These are phyloP conservation scores for Thelaira solivaga DNA, from an alignment of 2,888 invertebrate species.

Conservation along the genomic window DNA sequence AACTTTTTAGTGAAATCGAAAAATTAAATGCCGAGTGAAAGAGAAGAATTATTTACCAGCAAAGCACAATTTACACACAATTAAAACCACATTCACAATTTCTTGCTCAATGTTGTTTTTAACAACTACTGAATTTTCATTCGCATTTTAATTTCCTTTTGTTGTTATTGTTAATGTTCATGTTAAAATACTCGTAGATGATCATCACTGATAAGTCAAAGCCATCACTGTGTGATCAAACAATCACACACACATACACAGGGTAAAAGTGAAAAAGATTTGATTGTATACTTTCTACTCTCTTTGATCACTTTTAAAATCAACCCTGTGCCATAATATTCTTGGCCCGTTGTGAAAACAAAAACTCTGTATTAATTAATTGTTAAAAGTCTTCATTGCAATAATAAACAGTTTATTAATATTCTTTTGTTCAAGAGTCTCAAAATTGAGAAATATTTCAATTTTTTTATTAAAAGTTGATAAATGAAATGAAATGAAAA, in stretches of 20 bases:
- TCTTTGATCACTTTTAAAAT: conserved; percentile 3
- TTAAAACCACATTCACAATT: conserved; percentile 70
- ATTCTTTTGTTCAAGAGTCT: conserved; percentile 34
- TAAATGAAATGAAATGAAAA: conserved; percentile 27
- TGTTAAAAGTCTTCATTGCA: conserved; percentile 35
- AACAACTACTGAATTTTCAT: conserved; percentile 56
- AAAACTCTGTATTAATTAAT: conserved; percentile 43
- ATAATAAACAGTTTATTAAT: conserved; percentile 39
- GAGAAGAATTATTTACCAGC: neutral
- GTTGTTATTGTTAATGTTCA: conserved; percentile 31
- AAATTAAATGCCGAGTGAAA: neutral
- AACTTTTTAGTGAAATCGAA: conserved; percentile 60
- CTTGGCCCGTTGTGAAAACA: neutral
- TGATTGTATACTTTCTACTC: conserved; percentile 3
- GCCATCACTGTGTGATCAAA: conserved; percentile 18
- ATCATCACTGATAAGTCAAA: conserved; percentile 51
- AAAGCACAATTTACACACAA: conserved; percentile 67
- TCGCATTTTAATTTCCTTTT: conserved; percentile 6
- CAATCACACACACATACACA: conserved; percentile 19
- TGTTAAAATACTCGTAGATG: conserved; percentile 33
- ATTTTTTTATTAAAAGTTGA: conserved; percentile 40
- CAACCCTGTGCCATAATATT: conserved; percentile 21
- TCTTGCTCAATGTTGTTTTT: conserved; percentile 64
- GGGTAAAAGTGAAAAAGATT: conserved; percentile 40
- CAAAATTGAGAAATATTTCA: conserved; percentile 22